phyloP scores from a whole-genome alignment of 2,888 invertebrate genomes.

The Lissonota sp. region DNA sequence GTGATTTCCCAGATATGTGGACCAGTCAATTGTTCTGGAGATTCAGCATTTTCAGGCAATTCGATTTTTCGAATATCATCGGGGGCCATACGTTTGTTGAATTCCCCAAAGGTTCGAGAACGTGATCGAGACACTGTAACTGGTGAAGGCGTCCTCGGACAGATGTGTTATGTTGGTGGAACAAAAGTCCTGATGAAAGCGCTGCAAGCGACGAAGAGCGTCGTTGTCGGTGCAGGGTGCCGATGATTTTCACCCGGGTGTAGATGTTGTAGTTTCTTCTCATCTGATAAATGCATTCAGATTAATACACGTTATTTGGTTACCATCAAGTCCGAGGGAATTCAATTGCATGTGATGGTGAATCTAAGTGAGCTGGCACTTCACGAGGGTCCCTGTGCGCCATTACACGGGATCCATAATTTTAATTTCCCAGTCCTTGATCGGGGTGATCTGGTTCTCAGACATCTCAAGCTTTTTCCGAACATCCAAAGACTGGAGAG shows the following conservation, averaged over 20 bases:
- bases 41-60: constrained; percentile 94
- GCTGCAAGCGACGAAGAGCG: constrained; percentile 92
- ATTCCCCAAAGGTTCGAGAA: constrained; percentile 96
- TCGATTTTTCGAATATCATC: constrained; percentile 94
- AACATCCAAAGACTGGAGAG: too few relatives aligned
- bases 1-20: constrained; percentile 93
- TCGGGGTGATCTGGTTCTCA: neutral
- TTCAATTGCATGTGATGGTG: constrained; percentile 91
- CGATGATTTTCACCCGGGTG: constrained; percentile 95
- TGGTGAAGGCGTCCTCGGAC: constrained; percentile 93
- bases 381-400: constrained; percentile 92
- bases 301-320: constrained; percentile 92
- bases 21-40: constrained; percentile 94
- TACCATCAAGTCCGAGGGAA: constrained; percentile 95
- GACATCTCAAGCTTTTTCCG: too few relatives aligned
- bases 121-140: constrained; percentile 96
- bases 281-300: constrained; percentile 94
- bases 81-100: constrained; percentile 93
- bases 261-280: constrained; percentile 95
- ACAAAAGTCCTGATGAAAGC: constrained; percentile 94
- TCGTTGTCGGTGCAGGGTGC: constrained; percentile 93
- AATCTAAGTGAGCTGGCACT: constrained; percentile 91
- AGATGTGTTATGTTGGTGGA: constrained; percentile 94
- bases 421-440: too few relatives aligned
- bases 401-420: constrained; percentile 91